phyloP scores from a whole-genome alignment of 2,888 invertebrate species.

The Brachypalpus laphriformis region DNA sequence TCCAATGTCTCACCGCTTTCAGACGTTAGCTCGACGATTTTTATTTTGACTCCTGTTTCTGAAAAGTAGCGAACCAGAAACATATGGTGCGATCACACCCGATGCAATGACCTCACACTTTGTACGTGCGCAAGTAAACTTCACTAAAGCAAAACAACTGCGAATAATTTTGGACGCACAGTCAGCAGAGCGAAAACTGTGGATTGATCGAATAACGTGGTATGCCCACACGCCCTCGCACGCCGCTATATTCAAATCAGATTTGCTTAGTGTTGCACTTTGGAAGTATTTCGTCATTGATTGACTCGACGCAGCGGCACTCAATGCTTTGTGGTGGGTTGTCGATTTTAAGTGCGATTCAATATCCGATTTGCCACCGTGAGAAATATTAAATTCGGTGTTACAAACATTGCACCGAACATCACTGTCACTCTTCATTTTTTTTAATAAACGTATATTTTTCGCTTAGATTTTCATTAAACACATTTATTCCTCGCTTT shows the following conservation, averaged over 20 bases:
- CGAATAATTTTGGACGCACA: constrained; percentile 31
- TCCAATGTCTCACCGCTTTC: no score
- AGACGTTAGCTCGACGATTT: background rate
- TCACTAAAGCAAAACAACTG: constrained; percentile 17
- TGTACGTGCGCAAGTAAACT: no score
- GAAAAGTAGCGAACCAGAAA: constrained; percentile 35
- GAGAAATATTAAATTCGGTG: constrained; percentile 2
- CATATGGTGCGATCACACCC: constrained; percentile 16
- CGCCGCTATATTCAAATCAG: background rate
- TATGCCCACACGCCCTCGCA: constrained; percentile 10
- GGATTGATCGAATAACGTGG: constrained; percentile 11
- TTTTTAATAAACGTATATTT: constrained; percentile 28
- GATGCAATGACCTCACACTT: constrained; percentile 22
- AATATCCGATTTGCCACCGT: constrained; percentile 16
- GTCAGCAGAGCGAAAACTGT: constrained; percentile 38
- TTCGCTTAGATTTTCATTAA: no score
- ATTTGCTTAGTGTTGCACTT: background rate
- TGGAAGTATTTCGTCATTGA: no score
- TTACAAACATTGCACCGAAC: constrained; percentile 4
- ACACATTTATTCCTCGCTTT: no score
- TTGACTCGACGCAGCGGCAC: no score
- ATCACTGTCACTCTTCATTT: constrained; percentile 10
- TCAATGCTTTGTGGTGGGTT: no score
- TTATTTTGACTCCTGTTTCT: constrained; percentile 25
- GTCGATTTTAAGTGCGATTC: no score